Evolutionary conservation across 2,888 invertebrate genomes (phyloP), one percentile per base, ranked within the genome.

Genomic region (Scaptomyza tumidula): DNA sequence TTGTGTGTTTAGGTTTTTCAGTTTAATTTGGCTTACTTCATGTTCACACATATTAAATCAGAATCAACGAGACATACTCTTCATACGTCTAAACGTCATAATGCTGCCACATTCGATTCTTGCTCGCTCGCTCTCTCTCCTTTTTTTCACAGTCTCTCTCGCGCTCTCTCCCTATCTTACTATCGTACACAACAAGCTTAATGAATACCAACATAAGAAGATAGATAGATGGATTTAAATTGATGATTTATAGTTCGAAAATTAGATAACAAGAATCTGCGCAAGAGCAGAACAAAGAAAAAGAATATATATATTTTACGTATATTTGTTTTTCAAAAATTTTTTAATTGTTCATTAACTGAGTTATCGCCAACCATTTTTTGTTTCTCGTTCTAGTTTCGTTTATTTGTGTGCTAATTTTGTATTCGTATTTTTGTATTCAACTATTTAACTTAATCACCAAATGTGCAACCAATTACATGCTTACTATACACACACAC

Each of bases 381-480:
- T 61, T 37, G 60, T 62, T 67, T 46, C 9, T 39, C 56, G 43
- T 71, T 71, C 55, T 27, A 39, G 31, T 63, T 55, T 54, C 58
- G 73, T 73, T 74, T 58, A 55, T 62, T 74, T 74, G 66, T 75
- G 74, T 75, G 74, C 74, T 71, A 55, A 74, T 74, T 73, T 74
- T 58, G 74, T 74, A 67, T 74, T 74, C 67, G 71, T 75, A 75
- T 49, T 52, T 50, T 74, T 57, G 74, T 74, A 66, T 74, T 73
- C 62, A 65, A 73, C 66, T 48, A 50, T 46, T 19, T 19, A 19
- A 19, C 48, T 35, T 10, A 39, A 50, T 55, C 54, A 70, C 57
- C 69, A 66, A 71, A 71, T 49, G 16, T 41, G 41, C 52, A 44
- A 44, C 44, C 53, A 27, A 53, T 11, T 11, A 59, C 41, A 24